Evolutionary conservation across 2,888 invertebrate genomes (phyloP).

Genomic region (Operophtera brumata): DNA sequence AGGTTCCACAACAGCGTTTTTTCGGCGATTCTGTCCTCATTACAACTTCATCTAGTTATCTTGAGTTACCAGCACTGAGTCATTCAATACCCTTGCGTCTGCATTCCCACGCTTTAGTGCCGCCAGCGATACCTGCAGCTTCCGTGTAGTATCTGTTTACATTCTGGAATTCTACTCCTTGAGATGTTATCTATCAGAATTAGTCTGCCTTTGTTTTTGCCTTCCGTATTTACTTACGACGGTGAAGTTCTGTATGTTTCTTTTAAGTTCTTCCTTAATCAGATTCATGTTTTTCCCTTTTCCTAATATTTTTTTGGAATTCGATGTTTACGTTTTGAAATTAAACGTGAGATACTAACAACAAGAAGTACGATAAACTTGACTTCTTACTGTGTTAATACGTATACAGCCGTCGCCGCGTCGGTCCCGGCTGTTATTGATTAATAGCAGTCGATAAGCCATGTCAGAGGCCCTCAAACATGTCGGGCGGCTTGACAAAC

Average conservation of each 20-base stretch:
- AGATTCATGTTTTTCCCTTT: background rate
- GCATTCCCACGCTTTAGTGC: conserved; percentile 36
- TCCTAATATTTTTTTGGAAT: background rate
- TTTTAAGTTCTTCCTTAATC: background rate
- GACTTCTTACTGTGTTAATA: no score
- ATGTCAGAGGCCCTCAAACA: no score
- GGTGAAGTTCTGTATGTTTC: background rate
- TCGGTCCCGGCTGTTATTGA: no score
- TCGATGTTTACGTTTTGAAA: background rate
- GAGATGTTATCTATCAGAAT: conserved; percentile 31
- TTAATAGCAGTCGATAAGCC: no score
- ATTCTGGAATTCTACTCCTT: conserved; percentile 23
- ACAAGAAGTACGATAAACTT: no score
- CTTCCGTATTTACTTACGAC: conserved; percentile 22
- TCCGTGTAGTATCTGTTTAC: conserved; percentile 22
- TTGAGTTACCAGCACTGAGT: background rate
- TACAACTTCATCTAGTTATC: no score
- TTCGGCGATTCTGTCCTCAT: no score
- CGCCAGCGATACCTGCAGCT: conserved; percentile 16
- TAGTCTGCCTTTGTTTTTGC: conserved; percentile 23
- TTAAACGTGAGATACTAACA: no score
- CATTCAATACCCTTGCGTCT: conserved; percentile 17
- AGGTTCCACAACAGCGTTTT: no score
- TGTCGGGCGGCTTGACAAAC: no score
- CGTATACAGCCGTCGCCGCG: no score